These are phyloP conservation scores for Dicyrtoma fusca DNA, from an alignment of 2,888 invertebrate species.

Conservation along the genomic window DNA sequence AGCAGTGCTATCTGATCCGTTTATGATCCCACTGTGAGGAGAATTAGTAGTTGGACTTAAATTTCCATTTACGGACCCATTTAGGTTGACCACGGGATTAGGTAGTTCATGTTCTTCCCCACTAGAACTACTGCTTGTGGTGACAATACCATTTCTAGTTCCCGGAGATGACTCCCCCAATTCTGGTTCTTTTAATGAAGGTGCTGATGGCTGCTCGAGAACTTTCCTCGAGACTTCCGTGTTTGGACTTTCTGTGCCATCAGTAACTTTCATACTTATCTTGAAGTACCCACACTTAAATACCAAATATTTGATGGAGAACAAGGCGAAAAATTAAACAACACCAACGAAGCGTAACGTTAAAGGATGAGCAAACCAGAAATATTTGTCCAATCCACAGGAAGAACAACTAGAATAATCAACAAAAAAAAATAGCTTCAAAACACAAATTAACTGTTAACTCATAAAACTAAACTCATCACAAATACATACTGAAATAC, in stretches of 20 bases:
- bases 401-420: too few relatives aligned
- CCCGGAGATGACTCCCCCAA: slow-evolving; percentile 14
- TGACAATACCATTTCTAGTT: slow-evolving; percentile 16
- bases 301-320: too few relatives aligned
- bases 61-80: slow-evolving; percentile 5
- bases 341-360: too few relatives aligned
- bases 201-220: slow-evolving; percentile 20
- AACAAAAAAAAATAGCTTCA: too few relatives aligned
- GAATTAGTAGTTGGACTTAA: slow-evolving; percentile 31
- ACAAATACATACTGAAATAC: too few relatives aligned
- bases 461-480: too few relatives aligned
- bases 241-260: slow-evolving; percentile 44
- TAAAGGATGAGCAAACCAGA: too few relatives aligned
- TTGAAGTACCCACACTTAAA: slow-evolving; percentile 11
- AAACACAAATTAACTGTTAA: too few relatives aligned
- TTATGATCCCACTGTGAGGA: slow-evolving; percentile 36
- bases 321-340: too few relatives aligned
- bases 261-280: slow-evolving; percentile 50
- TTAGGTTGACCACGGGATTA: slow-evolving; percentile 1
- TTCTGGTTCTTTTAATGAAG: slow-evolving; percentile 23
- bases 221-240: slow-evolving; percentile 37
- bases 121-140: slow-evolving; percentile 31
- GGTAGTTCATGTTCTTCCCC: slow-evolving; percentile 36
- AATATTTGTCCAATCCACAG: too few relatives aligned
- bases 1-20: slow-evolving; percentile 27